Evolutionary conservation across 2,113 vertebrate species (phyloP).

Genomic region (Patagioenas fasciata): DNA sequence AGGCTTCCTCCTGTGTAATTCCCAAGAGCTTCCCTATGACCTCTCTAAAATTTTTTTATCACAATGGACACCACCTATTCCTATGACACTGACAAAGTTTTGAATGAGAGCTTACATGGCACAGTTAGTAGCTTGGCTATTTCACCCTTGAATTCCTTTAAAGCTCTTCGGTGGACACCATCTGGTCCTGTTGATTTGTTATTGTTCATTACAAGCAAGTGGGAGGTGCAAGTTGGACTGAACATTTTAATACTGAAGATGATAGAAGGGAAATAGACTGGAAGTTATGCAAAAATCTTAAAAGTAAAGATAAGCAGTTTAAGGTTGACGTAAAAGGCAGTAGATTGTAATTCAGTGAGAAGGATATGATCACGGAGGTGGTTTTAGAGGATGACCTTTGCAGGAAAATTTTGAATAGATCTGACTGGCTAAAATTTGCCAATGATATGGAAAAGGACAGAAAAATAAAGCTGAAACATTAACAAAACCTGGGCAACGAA

Average conservation of each 20-base stretch:
- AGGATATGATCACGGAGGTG: rapidly evolving
- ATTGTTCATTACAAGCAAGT: not conserved
- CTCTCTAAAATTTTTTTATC: not conserved
- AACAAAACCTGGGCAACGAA: not conserved
- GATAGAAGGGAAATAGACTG: not conserved
- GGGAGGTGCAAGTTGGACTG: not conserved
- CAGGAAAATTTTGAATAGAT: not conserved
- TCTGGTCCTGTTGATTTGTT: not conserved
- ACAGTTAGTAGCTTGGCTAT: not conserved
- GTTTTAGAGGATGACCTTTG: not conserved
- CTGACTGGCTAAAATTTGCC: not conserved
- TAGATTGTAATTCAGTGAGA: not conserved
- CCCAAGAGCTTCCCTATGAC: not conserved
- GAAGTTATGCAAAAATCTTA: not conserved
- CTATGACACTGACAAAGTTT: not conserved
- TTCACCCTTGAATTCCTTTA: not conserved
- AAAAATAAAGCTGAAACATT: not conserved
- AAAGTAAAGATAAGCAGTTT: not conserved
- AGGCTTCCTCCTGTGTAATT: not conserved
- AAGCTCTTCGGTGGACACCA: not conserved
- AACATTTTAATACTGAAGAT: not conserved
- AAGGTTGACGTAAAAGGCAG: not conserved
- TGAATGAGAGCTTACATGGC: not conserved
- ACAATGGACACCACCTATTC: not conserved
- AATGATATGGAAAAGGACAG: not conserved